Percentiles rank a stretch among this genome's conserved stretches.
Conservation (phyloP, 2,113 vertebrate genomes). For the Zapornia atra region DNA sequence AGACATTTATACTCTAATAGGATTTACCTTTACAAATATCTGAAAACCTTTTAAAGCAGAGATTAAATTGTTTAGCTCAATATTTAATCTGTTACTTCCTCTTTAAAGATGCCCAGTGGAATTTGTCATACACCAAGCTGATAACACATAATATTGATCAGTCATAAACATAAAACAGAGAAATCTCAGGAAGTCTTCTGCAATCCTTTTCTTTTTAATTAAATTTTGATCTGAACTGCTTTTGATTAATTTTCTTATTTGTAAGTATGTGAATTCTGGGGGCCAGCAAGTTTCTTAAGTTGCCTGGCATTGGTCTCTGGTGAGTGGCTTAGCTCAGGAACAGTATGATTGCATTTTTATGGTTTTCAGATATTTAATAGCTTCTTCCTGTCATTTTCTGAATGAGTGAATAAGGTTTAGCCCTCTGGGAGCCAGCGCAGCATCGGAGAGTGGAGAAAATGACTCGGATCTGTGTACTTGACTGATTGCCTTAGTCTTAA, state of each 20-base stretch:
- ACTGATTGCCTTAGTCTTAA: constrained; percentile 91
- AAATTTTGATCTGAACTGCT: constrained; percentile 82
- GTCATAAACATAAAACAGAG: constrained; percentile 77
- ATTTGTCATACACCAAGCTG: constrained; percentile 75
- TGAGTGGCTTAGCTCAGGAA: constrained; percentile 79
- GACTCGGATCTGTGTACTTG: constrained; percentile 81
- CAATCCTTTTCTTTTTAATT: constrained; percentile 79
- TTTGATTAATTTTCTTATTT: constrained; percentile 85
- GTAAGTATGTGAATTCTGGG: constrained; percentile 77
- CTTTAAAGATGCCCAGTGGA: constrained; percentile 79
- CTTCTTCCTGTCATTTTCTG: constrained; percentile 88
- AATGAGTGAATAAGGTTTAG: constrained; percentile 83
- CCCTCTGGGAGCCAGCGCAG: constrained; percentile 78
- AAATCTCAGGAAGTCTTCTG: constrained; percentile 67
- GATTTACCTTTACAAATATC: constrained; percentile 82
- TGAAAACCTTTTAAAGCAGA: constrained; percentile 78
- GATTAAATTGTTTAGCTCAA: constrained; percentile 84
- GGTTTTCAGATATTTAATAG: constrained; percentile 88
- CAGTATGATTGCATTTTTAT: constrained; percentile 84
- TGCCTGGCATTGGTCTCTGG: constrained; percentile 77
- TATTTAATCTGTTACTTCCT: constrained; percentile 86
- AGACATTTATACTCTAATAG: constrained; percentile 72
- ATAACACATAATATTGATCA: constrained; percentile 78
- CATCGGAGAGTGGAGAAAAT: constrained; percentile 78
- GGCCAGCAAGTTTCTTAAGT: constrained; percentile 78